Evolutionary conservation across 1,140 invertebrate genomes (phyloP).

Genomic region (Leptestheria dahalacensis): DNA sequence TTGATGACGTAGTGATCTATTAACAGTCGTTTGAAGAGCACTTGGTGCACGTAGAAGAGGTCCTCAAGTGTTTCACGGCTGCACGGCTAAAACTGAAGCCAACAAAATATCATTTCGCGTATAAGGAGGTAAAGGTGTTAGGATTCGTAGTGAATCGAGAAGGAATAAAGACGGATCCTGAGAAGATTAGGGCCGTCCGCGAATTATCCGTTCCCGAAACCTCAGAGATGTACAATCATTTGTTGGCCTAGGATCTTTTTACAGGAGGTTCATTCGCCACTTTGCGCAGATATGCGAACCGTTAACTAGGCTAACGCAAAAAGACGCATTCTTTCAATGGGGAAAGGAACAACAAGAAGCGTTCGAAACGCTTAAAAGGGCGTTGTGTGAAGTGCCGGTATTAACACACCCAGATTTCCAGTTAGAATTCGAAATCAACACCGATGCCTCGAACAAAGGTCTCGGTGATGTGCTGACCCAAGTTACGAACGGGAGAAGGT

Average conservation of each 20-base stretch:
- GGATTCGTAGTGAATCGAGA: constrained; percentile 10
- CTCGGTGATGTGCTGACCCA: constrained; percentile 26
- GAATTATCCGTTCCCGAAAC: neutral
- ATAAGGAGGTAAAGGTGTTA: constrained; percentile 2
- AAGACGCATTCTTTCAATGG: constrained; percentile 10
- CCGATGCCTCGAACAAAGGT: constrained; percentile 24
- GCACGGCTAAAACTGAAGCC: constrained; percentile 1
- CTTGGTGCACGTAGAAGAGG: too few species aligned
- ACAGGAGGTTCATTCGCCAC: constrained; percentile 18
- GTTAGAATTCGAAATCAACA: constrained; percentile 18
- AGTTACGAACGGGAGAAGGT: constrained; percentile 19
- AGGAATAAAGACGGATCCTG: constrained; percentile 5
- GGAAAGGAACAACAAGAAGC: neutral
- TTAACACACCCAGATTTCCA: constrained; percentile 18
- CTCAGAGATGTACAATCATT: constrained; percentile 9
- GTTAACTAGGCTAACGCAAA: constrained; percentile 16
- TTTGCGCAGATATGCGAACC: constrained; percentile 19
- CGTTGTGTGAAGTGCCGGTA: constrained; percentile 19
- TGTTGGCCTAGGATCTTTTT: constrained; percentile 13
- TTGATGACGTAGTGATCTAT: constrained; percentile 9
- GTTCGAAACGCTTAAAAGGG: constrained; percentile 16
- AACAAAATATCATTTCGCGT: constrained; percentile 4
- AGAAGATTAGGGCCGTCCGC: too few species aligned
- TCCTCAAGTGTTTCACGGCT: too few species aligned
- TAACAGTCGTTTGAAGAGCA: constrained; percentile 1